Conservation (phyloP, 2,888 invertebrate genomes). For the Ennomos erosarius region DNA sequence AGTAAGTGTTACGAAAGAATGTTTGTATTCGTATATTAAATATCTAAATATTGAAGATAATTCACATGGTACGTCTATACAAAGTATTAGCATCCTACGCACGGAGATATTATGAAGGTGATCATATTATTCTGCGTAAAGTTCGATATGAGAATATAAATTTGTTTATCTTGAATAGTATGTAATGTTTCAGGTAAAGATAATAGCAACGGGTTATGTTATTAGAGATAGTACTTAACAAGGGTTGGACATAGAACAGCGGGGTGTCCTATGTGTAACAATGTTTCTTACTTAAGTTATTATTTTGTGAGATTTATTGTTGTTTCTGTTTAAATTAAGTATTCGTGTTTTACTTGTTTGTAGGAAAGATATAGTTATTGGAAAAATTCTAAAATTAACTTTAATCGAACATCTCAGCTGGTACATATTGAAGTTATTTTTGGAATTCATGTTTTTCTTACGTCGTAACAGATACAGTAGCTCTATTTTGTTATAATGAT, state of each 20-base stretch:
- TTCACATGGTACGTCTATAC: constrained; percentile 11
- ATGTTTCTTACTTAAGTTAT: constrained; percentile 25
- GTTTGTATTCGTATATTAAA: neutral
- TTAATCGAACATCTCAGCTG: neutral
- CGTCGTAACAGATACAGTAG: neutral
- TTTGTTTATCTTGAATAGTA: constrained; percentile 55
- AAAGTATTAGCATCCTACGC: constrained; percentile 20
- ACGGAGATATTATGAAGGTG: constrained; percentile 32
- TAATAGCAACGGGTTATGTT: constrained; percentile 48
- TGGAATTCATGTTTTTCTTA: no score
- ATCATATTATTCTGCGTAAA: constrained; percentile 35
- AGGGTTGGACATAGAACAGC: constrained; percentile 43
- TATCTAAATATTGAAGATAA: neutral
- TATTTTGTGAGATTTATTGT: constrained; percentile 18
- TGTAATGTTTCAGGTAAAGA: constrained; percentile 54
- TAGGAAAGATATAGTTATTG: constrained; percentile 7
- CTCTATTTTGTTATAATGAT: no score
- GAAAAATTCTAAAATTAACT: neutral
- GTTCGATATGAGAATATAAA: constrained; percentile 48
- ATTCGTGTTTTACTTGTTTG: constrained; percentile 16
- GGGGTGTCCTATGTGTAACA: constrained; percentile 27
- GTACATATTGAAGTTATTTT: no score
- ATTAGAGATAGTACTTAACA: constrained; percentile 45
- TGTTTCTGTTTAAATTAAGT: constrained; percentile 25
- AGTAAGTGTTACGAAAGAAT: neutral